Evolutionary conservation across 2,113 vertebrate genomes (phyloP).

Genomic region (Copsychus sechellarum): DNA sequence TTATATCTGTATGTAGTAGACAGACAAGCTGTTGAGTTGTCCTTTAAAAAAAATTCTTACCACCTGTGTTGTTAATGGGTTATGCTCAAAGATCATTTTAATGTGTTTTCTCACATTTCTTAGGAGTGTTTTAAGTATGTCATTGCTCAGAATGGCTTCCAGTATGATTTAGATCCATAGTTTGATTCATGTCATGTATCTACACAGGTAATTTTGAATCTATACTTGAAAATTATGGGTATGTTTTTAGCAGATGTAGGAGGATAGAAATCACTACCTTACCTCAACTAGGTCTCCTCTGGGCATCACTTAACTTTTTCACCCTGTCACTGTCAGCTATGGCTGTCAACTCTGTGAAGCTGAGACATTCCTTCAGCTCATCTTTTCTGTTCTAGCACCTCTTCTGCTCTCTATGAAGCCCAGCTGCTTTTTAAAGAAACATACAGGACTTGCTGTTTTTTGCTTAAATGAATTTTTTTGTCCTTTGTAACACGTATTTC

Average conservation of each 20-base stretch:
- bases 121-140: not conserved
- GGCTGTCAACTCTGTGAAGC: not conserved
- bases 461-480: not conserved
- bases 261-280: conserved; percentile 4
- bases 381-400: conserved; percentile 18
- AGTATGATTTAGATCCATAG: not conserved
- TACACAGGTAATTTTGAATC: not conserved
- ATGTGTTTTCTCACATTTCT: conserved; percentile 17
- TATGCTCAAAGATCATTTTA: not conserved
- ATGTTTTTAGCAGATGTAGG: not conserved
- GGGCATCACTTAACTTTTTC: not conserved
- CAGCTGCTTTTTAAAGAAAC: conserved; percentile 26
- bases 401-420: not conserved
- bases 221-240: not conserved
- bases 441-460: not conserved
- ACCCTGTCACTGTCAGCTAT: conserved; percentile 21
- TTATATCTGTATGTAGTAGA: not conserved
- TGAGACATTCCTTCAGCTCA: conserved; percentile 31
- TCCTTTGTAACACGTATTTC: not conserved
- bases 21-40: conserved; percentile 21
- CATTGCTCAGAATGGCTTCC: not conserved
- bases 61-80: conserved; percentile 31
- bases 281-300: not conserved
- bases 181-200: not conserved
- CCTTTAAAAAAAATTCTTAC: not conserved